phyloP scores from a whole-genome alignment of 2,113 vertebrate species.

The Baryphthengus martii region DNA sequence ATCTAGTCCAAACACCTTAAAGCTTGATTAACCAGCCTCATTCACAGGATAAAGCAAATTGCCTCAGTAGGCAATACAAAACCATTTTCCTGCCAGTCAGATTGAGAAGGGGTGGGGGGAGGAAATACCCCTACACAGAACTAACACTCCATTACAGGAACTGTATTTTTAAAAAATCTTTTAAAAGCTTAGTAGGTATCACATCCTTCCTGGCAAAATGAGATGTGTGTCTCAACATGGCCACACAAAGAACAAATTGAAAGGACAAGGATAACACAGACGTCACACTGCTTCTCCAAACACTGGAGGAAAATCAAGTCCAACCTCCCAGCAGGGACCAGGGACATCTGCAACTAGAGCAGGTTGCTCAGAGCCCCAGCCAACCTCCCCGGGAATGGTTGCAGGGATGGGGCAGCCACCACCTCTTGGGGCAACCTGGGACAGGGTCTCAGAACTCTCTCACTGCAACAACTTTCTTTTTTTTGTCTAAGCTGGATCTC shows the following conservation, averaged over 20 bases:
- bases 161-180: not conserved
- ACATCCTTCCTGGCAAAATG: not conserved
- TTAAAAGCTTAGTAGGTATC: too few relatives aligned
- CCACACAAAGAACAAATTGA: not conserved
- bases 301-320: not conserved
- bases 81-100: not conserved
- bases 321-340: too few relatives aligned
- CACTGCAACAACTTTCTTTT: too few relatives aligned
- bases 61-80: not conserved
- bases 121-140: not conserved
- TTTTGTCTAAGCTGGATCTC: too few relatives aligned
- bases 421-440: too few relatives aligned
- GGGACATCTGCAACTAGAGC: too few relatives aligned
- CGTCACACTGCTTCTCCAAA: not conserved
- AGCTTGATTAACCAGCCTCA: not conserved
- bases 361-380: too few relatives aligned
- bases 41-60: not conserved
- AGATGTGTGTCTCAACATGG: not conserved
- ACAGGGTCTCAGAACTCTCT: too few relatives aligned
- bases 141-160: rapidly evolving
- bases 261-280: not conserved
- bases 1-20: not conserved
- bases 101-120: not conserved
- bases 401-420: too few relatives aligned
- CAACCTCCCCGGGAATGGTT: too few relatives aligned